Evolutionary conservation across 37 sponge, comb jelly and placozoan species (phyloP).

Genomic region (Hormiphora californensis): DNA sequence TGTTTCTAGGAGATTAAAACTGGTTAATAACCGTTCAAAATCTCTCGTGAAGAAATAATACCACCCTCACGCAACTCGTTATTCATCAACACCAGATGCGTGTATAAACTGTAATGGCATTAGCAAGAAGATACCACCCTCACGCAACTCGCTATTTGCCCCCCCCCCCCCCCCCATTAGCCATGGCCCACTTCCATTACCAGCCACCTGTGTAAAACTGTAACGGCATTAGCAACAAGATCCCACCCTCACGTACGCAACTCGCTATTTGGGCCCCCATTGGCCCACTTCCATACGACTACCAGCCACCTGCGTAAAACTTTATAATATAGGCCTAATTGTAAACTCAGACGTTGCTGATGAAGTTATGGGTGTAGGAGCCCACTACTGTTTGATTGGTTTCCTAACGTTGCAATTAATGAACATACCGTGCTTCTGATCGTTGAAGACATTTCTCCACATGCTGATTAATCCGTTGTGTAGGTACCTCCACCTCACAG

Average conservation of each 20-base stretch:
- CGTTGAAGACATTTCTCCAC: conserved; percentile 36
- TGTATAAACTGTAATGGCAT: too few relatives aligned
- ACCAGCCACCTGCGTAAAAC: too few relatives aligned
- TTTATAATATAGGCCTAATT: too few relatives aligned
- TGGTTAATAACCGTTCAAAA: neutral
- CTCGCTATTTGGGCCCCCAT: too few relatives aligned
- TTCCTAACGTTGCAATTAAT: neutral
- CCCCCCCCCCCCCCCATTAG: too few relatives aligned
- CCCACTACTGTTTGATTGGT: too few relatives aligned
- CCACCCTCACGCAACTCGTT: neutral
- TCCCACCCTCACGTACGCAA: neutral
- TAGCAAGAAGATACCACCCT: neutral
- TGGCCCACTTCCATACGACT: too few relatives aligned
- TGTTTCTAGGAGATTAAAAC: neutral
- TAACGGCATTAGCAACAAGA: too few relatives aligned
- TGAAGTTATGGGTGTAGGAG: neutral
- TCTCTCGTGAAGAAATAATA: neutral
- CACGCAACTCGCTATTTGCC: neutral
- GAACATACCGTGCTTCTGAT: neutral
- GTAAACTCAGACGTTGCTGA: too few relatives aligned
- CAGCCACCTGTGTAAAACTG: too few relatives aligned
- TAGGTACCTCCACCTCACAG: neutral
- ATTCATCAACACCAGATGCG: too few relatives aligned
- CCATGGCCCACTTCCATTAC: too few relatives aligned
- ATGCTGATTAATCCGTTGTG: neutral